Evolutionary conservation across 2,888 invertebrate genomes (phyloP).

Genomic region (Tenodera sinensis): DNA sequence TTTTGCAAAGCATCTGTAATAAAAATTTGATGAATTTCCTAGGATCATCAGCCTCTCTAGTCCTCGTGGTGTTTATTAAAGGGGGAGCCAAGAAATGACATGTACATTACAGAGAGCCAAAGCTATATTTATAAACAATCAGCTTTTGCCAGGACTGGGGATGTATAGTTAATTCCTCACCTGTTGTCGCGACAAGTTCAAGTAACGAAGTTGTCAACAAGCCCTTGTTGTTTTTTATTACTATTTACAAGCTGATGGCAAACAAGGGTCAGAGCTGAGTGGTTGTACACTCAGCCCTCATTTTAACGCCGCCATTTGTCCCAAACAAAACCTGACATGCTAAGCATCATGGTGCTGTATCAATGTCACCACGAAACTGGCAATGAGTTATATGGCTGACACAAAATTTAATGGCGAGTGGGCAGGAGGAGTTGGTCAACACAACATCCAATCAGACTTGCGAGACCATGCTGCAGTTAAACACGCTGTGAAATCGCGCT

Average conservation of each 20-base stretch:
- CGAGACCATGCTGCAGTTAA: too few relatives aligned
- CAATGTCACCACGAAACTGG: not conserved
- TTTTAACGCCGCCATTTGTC: not conserved
- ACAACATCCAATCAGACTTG: too few relatives aligned
- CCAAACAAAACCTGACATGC: not conserved
- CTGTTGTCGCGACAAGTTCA: not conserved
- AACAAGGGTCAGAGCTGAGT: not conserved
- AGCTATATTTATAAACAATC: not conserved
- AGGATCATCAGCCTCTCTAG: not conserved
- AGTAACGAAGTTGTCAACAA: not conserved
- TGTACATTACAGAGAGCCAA: not conserved
- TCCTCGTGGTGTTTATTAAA: not conserved
- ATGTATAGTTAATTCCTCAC: not conserved
- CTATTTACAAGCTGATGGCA: not conserved
- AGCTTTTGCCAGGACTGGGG: not conserved
- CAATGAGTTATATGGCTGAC: not conserved
- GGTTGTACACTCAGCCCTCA: not conserved
- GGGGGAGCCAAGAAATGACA: not conserved
- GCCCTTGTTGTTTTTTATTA: not conserved
- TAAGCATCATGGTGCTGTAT: not conserved
- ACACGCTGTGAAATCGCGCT: too few relatives aligned
- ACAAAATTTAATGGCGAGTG: too few relatives aligned
- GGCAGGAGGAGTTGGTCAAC: too few relatives aligned
- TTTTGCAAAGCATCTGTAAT: too few relatives aligned
- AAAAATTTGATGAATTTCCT: not conserved